Conservation (phyloP, 2,797 vertebrate genomes). For the Parauchenoglanis punctatus region DNA sequence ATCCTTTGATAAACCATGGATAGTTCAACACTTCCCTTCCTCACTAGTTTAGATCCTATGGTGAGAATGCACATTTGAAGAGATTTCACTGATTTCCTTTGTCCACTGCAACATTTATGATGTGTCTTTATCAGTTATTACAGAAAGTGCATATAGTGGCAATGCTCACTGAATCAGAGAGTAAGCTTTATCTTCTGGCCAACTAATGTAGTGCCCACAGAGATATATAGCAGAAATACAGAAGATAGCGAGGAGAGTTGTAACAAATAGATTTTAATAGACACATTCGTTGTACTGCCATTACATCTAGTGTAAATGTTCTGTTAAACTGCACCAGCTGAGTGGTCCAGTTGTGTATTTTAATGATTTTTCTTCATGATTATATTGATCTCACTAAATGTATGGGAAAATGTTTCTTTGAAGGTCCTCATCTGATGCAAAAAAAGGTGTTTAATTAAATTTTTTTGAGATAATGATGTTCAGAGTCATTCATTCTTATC, state of each 20-base stretch:
- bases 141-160: background rate
- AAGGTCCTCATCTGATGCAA: background rate
- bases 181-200: background rate
- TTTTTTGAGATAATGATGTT: background rate
- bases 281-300: background rate
- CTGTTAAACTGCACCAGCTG: background rate
- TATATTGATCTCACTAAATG: background rate
- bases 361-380: background rate
- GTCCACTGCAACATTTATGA: conserved; percentile 36
- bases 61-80: background rate
- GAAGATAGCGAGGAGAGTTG: background rate
- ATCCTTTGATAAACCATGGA: background rate
- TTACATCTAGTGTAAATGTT: background rate
- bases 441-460: background rate
- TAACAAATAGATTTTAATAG: background rate
- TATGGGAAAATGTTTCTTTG: background rate
- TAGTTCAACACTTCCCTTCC: background rate
- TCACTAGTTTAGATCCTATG: background rate
- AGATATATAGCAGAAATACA: background rate
- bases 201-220: background rate
- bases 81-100: background rate
- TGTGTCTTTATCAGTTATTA: conserved; percentile 28
- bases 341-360: background rate
- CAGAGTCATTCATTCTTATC: background rate
- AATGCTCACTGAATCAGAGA: conserved; percentile 2